Evolutionary conservation across 37 sponge, comb jelly and placozoan genomes (phyloP).

Genomic region (Aphrocallistes beatrix): DNA sequence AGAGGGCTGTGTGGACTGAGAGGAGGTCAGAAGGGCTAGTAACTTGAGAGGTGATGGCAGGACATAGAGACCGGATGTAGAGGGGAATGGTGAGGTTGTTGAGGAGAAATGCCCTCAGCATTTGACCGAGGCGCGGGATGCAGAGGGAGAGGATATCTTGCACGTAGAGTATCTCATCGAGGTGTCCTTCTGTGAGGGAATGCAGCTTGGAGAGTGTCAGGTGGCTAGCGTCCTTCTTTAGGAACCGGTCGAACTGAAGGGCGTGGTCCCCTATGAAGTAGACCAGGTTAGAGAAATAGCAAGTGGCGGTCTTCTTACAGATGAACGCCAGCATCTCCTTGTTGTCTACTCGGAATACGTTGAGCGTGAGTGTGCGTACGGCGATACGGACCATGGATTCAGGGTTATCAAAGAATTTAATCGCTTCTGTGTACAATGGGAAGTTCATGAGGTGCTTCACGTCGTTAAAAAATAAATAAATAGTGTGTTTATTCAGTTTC

Average conservation of each 20-base stretch:
- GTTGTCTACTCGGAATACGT: slow-evolving; percentile 81
- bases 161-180: slow-evolving; percentile 90
- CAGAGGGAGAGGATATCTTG: slow-evolving; percentile 75
- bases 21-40: not conserved
- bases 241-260: slow-evolving; percentile 76
- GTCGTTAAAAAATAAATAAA: slow-evolving; percentile 99
- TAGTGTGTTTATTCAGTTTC: slow-evolving; percentile 85
- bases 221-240: slow-evolving; percentile 67
- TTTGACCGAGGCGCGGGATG: slow-evolving; percentile 39
- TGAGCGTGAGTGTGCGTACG: slow-evolving; percentile 90
- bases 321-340: slow-evolving; percentile 58
- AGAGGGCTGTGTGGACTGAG: slow-evolving; percentile 47
- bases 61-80: slow-evolving; percentile 40
- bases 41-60: not conserved
- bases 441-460: slow-evolving; percentile 91
- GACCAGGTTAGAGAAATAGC: slow-evolving; percentile 87
- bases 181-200: slow-evolving; percentile 71
- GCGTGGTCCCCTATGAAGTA: slow-evolving; percentile 93
- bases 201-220: slow-evolving; percentile 56
- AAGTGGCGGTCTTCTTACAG: slow-evolving; percentile 77
- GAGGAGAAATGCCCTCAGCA: slow-evolving; percentile 55
- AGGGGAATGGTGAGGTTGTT: slow-evolving; percentile 83
- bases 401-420: slow-evolving; percentile 91
- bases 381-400: slow-evolving; percentile 99
- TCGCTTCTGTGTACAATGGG: slow-evolving; percentile 96